Evolutionary conservation across 2,797 vertebrate species (phyloP).

Genomic region (Phoebastria nigripes): DNA sequence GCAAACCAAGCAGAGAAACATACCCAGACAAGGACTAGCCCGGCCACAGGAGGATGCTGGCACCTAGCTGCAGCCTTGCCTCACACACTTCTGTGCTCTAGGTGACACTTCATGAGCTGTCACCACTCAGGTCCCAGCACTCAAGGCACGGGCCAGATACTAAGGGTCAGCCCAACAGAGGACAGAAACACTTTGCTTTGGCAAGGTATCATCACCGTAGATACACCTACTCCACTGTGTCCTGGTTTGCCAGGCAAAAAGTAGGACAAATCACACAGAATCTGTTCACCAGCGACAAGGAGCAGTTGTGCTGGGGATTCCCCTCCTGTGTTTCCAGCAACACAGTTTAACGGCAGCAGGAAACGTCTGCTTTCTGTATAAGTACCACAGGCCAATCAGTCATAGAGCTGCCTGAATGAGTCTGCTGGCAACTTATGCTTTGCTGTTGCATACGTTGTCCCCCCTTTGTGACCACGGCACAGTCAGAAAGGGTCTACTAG

Average conservation of each 20-base stretch:
- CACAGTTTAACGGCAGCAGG: not conserved
- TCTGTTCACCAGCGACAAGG: not conserved
- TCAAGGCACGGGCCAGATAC: not conserved
- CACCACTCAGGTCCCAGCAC: not conserved
- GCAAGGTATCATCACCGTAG: rapidly evolving
- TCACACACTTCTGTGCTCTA: not conserved
- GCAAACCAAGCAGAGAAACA: not conserved
- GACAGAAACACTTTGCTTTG: rapidly evolving
- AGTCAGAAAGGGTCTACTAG: constrained; percentile 80
- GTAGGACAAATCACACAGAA: not conserved
- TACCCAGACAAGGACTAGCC: not conserved
- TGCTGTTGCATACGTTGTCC: constrained; percentile 80
- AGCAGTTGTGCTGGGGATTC: not conserved
- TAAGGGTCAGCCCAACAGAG: not conserved
- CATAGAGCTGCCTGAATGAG: not conserved
- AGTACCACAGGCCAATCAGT: not conserved
- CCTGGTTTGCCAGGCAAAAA: not conserved
- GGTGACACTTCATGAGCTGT: not conserved
- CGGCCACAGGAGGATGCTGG: not conserved
- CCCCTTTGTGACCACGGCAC: constrained; percentile 75
- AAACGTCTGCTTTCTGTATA: not conserved
- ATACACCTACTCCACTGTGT: rapidly evolving
- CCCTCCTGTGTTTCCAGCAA: not conserved
- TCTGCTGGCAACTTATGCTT: not conserved
- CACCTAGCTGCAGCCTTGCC: not conserved